Percentiles rank a stretch among this genome's conserved stretches.
These are phyloP conservation scores for Marmota monax DNA, from an alignment of 2,113 vertebrate species.

Conservation along the genomic window DNA sequence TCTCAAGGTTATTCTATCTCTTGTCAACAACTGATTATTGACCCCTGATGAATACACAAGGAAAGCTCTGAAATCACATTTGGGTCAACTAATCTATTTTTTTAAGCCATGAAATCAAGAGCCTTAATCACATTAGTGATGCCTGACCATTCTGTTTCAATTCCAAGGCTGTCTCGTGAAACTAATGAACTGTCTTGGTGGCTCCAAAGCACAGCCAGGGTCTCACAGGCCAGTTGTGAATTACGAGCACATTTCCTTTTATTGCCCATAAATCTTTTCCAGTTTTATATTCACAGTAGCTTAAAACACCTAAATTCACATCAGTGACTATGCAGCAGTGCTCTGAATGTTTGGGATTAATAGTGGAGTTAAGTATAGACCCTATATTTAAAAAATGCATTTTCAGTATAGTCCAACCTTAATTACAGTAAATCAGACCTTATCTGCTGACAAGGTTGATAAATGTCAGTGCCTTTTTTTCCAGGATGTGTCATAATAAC, in stretches of 20 bases:
- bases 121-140: slow-evolving; percentile 75
- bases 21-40: slow-evolving; percentile 65
- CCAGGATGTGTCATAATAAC: slow-evolving; percentile 49
- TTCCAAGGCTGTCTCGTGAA: slow-evolving; percentile 67
- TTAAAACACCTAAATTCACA: slow-evolving; percentile 72
- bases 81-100: slow-evolving; percentile 66
- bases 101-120: slow-evolving; percentile 77
- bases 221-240: slow-evolving; percentile 74
- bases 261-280: slow-evolving; percentile 73
- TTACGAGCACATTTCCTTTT: slow-evolving; percentile 74
- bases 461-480: slow-evolving; percentile 38
- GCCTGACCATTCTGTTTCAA: slow-evolving; percentile 71
- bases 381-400: slow-evolving; percentile 66
- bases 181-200: slow-evolving; percentile 60
- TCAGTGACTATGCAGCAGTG: background rate
- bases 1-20: slow-evolving; percentile 69
- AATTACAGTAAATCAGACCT: slow-evolving; percentile 71
- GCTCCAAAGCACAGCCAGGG: slow-evolving; percentile 58
- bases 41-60: background rate
- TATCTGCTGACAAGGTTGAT: slow-evolving; percentile 39
- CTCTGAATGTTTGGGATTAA: slow-evolving; percentile 69
- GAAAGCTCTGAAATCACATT: slow-evolving; percentile 65
- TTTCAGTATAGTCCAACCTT: slow-evolving; percentile 63
- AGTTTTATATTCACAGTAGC: slow-evolving; percentile 73
- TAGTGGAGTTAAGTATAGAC: slow-evolving; percentile 57